Evolutionary conservation across 2,888 invertebrate species (phyloP), one percentile per base, ranked within the genome.

Genomic region (Mythimna loreyi): DNA sequence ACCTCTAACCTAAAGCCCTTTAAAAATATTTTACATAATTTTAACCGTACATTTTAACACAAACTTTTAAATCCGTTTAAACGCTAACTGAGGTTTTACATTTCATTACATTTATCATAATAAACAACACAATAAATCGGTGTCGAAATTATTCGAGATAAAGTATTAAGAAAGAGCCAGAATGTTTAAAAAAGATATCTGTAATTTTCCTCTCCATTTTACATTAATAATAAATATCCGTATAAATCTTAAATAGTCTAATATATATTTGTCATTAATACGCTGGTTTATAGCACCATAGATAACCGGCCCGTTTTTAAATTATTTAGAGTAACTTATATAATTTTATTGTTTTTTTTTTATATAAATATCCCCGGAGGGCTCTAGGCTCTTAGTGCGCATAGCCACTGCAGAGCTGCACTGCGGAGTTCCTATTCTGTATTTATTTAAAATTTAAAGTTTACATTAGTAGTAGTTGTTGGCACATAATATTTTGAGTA

Each of bases 401-500:
- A 33, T 33, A 33, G 21, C 30, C 53, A 30, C 28, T 28, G 28
- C 28, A n/a, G n/a, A n/a, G n/a, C n/a, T n/a, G n/a, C n/a, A 13
- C 40, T 40, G 40, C 16, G 40, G 40, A 1, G 16, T 40, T 40
- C 16, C 40, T 40, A 16, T 40, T 25, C 16, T 50, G 3, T 25
- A 8, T 50, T 16, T 40, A 40, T 16, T 40, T 40, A 7, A 13
- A 13, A 36, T 36, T 36, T n/a, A n/a, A n/a, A n/a, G n/a, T n/a
- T n/a, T n/a, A n/a, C n/a, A n/a, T n/a, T n/a, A n/a, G n/a, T n/a
- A n/a, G 21, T 25, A 25, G 25, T 30, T 33, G 30, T 66, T 56
- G 68, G 43, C 68, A 71, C 71, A 57, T 23, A 13, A 45, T 13
- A n/a, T 0, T 11, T 36, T 40, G 13, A n/a, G 21, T 0, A 1